phyloP scores from a whole-genome alignment of 2,888 invertebrate genomes.

The Callimorpha dominula region DNA sequence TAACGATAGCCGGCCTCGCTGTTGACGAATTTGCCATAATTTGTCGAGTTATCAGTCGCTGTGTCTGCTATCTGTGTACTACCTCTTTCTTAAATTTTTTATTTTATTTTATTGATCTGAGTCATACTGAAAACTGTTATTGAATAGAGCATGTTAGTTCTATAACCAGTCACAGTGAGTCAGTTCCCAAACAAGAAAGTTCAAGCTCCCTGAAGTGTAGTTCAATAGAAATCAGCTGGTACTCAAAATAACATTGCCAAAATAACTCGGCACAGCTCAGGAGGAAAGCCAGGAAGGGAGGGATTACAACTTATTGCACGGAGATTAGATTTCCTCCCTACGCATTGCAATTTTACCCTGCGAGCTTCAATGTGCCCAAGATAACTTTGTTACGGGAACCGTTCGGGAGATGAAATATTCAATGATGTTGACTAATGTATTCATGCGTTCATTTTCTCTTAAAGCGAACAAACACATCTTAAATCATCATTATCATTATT shows the following conservation, averaged over 20 bases:
- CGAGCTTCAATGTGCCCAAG: conserved; percentile 36
- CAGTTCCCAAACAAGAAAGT: neutral
- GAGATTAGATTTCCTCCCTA: conserved; percentile 53
- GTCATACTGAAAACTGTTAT: neutral
- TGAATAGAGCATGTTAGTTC: too few relatives aligned
- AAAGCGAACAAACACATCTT: neutral
- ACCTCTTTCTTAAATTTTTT: too few relatives aligned
- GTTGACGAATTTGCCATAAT: too few relatives aligned
- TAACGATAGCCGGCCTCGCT: neutral
- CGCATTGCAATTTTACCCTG: conserved; percentile 39
- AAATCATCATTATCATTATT: conserved; percentile 8
- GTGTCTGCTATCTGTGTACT: too few relatives aligned
- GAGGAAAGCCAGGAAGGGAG: conserved; percentile 16
- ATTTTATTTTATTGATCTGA: too few relatives aligned
- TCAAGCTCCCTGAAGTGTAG: neutral
- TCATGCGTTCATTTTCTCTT: conserved; percentile 13
- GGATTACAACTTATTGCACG: conserved; percentile 54
- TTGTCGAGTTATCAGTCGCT: too few relatives aligned
- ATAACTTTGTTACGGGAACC: conserved; percentile 48
- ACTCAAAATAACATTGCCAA: conserved; percentile 2
- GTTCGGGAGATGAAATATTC: conserved; percentile 31
- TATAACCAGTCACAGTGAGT: neutral
- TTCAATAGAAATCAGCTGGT: neutral
- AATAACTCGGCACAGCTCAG: conserved; percentile 17
- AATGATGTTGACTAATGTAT: conserved; percentile 29